Percentiles rank a stretch among this genome's conserved stretches.
phyloP scores from a whole-genome alignment of 2,797 vertebrate genomes.

The Amphiprion clarkii region DNA sequence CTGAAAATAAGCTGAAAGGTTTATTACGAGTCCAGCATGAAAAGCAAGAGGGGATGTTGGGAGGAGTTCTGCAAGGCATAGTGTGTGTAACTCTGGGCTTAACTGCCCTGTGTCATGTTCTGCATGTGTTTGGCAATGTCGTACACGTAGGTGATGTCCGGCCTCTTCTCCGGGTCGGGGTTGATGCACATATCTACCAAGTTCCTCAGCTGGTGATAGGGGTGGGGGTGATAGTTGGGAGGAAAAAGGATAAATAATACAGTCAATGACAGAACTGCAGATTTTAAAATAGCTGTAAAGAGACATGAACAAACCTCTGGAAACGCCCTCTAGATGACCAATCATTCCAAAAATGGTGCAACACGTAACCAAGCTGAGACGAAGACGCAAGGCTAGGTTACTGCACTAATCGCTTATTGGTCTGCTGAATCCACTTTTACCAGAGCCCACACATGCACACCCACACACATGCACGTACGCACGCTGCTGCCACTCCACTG shows the following conservation, averaged over 20 bases:
- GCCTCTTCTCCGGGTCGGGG: conserved; percentile 97
- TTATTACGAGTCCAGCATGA: conserved; percentile 67
- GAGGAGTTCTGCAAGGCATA: conserved; percentile 57
- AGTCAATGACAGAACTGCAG: conserved; percentile 34
- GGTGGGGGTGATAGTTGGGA: neutral
- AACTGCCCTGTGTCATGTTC: conserved; percentile 87
- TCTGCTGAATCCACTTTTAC: conserved; percentile 56
- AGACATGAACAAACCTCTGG: conserved; percentile 1
- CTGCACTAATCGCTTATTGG: conserved; percentile 41
- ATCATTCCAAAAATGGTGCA: conserved; percentile 34
- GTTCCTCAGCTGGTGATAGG: conserved; percentile 89
- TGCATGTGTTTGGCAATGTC: conserved; percentile 96
- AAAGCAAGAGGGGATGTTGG: conserved; percentile 46
- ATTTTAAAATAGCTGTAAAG: conserved; percentile 20
- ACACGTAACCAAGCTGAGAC: conserved; percentile 52
- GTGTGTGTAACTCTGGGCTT: conserved; percentile 65
- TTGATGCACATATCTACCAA: conserved; percentile 99
- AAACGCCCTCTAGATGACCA: conserved; percentile 18
- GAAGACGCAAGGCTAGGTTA: conserved; percentile 20
- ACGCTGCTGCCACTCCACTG: conserved; percentile 78
- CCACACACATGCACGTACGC: neutral
- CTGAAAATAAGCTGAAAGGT: conserved; percentile 56
- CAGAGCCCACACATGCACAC: conserved; percentile 22
- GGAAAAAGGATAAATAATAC: conserved; percentile 31
- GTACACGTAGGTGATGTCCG: conserved; percentile 96